Base-by-base conservation (phyloP, 2,888 invertebrate genomes). In the Villa cingulata region DNA sequence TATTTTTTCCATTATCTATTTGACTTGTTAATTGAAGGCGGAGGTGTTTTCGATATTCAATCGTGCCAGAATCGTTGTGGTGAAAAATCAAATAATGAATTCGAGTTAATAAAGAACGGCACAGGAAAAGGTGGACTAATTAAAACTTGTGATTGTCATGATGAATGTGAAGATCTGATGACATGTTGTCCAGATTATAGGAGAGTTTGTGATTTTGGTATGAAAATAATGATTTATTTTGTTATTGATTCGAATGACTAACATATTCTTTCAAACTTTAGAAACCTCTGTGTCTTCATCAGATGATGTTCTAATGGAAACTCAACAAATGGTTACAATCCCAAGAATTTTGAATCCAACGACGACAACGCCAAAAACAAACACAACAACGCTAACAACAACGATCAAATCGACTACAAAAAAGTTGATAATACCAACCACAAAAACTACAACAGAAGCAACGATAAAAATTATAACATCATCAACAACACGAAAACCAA, bases 101-200 rank as follows among this genome's bases (percentile, higher is more conserved):
- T 23, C 23, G 27, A 42, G 45, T 16, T n/a, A 36, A 36, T 36
- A 7, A 37, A 23, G 18, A 29, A 12, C 38, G 27, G 14, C 5
- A 16, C 34, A 18, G 37, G 23, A 17, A 5, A 17, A 1, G 32
- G 41, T 23, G 27, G 16, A n/a, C 12, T 59, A 4, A 49, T 56
- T 9, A 56, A 56, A 10, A 60, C 64, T 1, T 86, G 86, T 56
- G 73, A 74, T 39, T 86, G 86, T 54, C 68, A 71, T 44, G 55
- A 69, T 1, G 59, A 65, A 1, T 86, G 86, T 55, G 59, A 73
- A 2, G 58, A 67, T 1, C 59, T 62, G 1, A 69, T 69, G 0
- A 70, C 71, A 19, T 87, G 86, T 60, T 87, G 86, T 56, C 72
- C 74, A 0, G 85, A 86, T 63, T 85, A 73, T 61, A 61, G 73